Conservation (phyloP, 2,113 vertebrate species). For the Lampris incognitus region DNA sequence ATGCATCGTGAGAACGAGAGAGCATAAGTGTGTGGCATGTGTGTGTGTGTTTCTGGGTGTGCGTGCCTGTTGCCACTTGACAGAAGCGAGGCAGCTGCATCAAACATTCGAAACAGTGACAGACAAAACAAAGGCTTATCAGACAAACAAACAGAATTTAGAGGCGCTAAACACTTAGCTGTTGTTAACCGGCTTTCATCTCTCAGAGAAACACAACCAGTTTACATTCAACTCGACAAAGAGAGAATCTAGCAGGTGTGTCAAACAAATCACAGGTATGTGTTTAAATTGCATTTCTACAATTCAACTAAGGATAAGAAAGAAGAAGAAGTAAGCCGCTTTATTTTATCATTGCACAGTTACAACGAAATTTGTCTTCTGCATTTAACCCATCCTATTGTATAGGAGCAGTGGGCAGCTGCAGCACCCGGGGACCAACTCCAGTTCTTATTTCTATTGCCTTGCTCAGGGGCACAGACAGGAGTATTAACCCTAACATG, state of each 20-base stretch:
- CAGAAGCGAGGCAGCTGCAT: constrained; percentile 62
- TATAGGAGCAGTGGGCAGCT: no score
- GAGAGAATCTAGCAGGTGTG: constrained; percentile 20
- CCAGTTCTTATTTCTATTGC: no score
- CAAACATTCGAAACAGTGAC: constrained; percentile 68
- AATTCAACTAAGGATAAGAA: no score
- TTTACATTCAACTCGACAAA: constrained; percentile 40
- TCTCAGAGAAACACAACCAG: constrained; percentile 27
- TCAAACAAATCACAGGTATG: neutral
- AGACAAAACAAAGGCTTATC: constrained; percentile 68
- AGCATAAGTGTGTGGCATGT: constrained; percentile 5
- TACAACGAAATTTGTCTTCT: no score
- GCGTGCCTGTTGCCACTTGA: constrained; percentile 47
- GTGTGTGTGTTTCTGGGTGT: constrained; percentile 51
- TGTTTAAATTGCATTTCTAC: no score
- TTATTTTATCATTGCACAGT: no score
- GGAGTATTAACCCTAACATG: no score
- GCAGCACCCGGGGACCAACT: no score
- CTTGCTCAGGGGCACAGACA: no score
- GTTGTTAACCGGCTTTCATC: constrained; percentile 52
- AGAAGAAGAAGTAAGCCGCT: no score
- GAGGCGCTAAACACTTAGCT: constrained; percentile 39
- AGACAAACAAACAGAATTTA: constrained; percentile 53
- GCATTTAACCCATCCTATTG: no score
- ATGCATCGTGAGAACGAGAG: neutral